Base-by-base conservation (phyloP, 2,797 vertebrate genomes). In the Catharus ustulatus region DNA sequence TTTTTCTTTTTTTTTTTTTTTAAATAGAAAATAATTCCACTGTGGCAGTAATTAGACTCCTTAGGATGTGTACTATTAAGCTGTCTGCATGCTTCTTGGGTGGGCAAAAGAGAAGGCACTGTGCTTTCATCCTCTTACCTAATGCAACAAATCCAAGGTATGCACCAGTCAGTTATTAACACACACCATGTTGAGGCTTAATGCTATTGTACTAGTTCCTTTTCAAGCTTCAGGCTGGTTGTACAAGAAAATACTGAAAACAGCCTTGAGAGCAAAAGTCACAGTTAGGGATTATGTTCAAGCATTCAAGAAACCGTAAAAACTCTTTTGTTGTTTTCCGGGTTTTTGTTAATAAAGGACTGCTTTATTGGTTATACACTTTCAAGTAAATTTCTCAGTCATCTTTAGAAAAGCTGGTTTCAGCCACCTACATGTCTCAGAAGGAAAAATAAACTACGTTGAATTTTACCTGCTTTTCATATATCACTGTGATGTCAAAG, bases 401-500 rank as follows among this genome's bases (percentile, higher is more conserved):
- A n/a, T 95, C 92, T 95, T 93, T 92, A 83, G 81, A 92, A 93
- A 94, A 92, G 27, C 58, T 88, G 30, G 62, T 91, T 95, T 92
- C 87, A 95, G 36, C 69, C 89, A 88, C 87, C 92, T 95, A 86
- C 75, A 36, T 6, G 1, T 49, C 46, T 93, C 81, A 89, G 54
- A 95, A 78, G 30, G 71, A 90, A 92, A 94, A 90, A 94, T 81
- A 84, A 66, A 55, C n/a, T 55, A 52, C 15, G 42, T 52, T 95
- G 75, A 73, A 84, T 75, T 86, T 86, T 87, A 75, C 55, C 48
- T 93, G 58, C 80, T 94, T 94, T 94, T 95, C 87, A 58, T 77
- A 20, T 71, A 68, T 84, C 48, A 71, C 57, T 49, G 29, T 61
- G 77, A 57, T 94, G 85, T 80, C 73, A 94, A 95, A 95, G 83